Conservation (phyloP, 2,888 invertebrate species). For the Meliscaeva auricollis region DNA sequence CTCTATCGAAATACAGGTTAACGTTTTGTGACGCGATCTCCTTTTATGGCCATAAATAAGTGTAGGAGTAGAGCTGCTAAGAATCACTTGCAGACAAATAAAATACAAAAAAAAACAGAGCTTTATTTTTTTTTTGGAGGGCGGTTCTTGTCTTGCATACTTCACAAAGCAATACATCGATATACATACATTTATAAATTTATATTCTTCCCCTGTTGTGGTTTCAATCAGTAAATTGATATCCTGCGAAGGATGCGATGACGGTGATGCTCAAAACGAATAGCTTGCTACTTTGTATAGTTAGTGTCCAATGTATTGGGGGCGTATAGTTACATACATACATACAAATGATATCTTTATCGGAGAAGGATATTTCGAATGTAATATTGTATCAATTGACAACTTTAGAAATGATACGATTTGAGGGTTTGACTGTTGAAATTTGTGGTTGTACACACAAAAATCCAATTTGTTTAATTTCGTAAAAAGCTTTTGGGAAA, state of each 20-base stretch:
- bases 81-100: constrained; percentile 21
- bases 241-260: constrained; percentile 78
- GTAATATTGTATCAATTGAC: constrained; percentile 37
- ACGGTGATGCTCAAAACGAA: constrained; percentile 53
- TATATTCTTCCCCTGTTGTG: constrained; percentile 41
- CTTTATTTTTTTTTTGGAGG: neutral
- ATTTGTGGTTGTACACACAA: constrained; percentile 63
- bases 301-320: constrained; percentile 45
- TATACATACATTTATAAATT: constrained; percentile 12
- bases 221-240: constrained; percentile 84
- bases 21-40: constrained; percentile 62
- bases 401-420: constrained; percentile 34
- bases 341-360: constrained; percentile 22
- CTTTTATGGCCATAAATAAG: constrained; percentile 39
- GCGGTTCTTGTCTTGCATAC: constrained; percentile 3
- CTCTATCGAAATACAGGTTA: constrained; percentile 58
- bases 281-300: constrained; percentile 69
- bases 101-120: constrained; percentile 11
- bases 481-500: constrained; percentile 61
- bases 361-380: constrained; percentile 24
- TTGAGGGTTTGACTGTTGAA: constrained; percentile 66
- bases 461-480: constrained; percentile 73
- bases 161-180: neutral
- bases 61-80: constrained; percentile 13
- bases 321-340: neutral